Base-by-base conservation (phyloP, 2,888 invertebrate genomes). In the Thysanoteuthis rhombus region DNA sequence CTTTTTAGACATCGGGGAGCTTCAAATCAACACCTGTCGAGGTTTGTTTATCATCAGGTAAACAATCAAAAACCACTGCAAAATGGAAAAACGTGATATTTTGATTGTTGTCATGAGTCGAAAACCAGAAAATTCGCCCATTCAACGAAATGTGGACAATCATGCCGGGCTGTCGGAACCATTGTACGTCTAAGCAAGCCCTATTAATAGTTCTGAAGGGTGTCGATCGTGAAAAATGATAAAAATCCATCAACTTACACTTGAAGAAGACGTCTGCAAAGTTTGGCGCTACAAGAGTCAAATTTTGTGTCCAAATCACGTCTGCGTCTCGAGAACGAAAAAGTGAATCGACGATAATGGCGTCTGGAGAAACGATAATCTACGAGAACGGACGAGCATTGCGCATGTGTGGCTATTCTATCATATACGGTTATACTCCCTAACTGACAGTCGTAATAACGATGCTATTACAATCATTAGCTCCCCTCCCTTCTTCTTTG, bases 371-470 rank as follows among this genome's bases (percentile, higher is more conserved):
- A 95, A 96, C 96, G 96, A 95, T 96, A 96, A 95, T 95, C 94
- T 96, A 95, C 96, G 96, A 96, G 96, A 96, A 96, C 95, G 96
- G 94, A 94, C 95, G 95, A 94, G n/a, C 94, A 95, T 94, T 96
- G 96, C 96, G 96, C 96, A 96, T 96, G 96, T 92, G n/a, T 45
- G n/a, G n/a, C 92, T 92, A 32, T 92, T 40, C 40, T 45, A 36
- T 32, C 42, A 92, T 32, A 52, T 52, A 52, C 52, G 52, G 22
- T 52, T 52, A 52, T 25, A 25, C n/a, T n/a, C n/a, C n/a, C n/a
- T n/a, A n/a, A n/a, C 25, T 25, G 22, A 52, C 22, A 22, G 52
- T 25, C 25, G 52, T 52, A 52, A 52, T 52, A 52, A 52, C 25
- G 45, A 45, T 22, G 52, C 52, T 52, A 22, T 52, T 52, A 52